A percentile compares a stretch with the other conserved stretches of the same genome.
Evolutionary conservation across 2,797 vertebrate genomes (phyloP).

Genomic region (Hydrophis major): DNA sequence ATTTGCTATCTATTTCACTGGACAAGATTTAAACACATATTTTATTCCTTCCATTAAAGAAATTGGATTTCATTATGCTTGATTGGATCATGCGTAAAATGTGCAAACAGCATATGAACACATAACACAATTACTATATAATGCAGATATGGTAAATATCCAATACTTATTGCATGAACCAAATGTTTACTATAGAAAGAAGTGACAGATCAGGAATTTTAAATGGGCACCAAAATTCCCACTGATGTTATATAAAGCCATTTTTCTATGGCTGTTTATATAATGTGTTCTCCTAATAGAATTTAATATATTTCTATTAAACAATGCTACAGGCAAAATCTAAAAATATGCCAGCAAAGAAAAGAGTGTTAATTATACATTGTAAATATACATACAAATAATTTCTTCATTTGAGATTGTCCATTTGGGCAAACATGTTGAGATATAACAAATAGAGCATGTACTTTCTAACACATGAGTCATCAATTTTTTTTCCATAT

Average conservation of each 20-base stretch:
- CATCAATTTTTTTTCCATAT: background rate
- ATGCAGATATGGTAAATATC: background rate
- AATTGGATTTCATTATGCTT: background rate
- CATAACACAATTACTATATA: background rate
- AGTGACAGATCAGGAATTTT: background rate
- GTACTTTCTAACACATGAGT: background rate
- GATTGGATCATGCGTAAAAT: background rate
- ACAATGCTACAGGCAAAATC: background rate
- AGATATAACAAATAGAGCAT: background rate
- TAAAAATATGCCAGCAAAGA: background rate
- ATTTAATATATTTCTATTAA: background rate
- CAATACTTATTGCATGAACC: conserved; percentile 9
- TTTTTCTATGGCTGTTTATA: background rate
- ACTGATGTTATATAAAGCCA: background rate
- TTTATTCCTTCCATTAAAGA: background rate
- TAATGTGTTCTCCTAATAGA: background rate
- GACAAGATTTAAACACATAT: background rate
- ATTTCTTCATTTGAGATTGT: background rate
- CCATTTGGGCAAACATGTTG: background rate
- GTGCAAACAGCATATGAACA: background rate
- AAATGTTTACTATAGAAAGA: background rate
- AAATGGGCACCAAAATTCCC: conserved; percentile 3
- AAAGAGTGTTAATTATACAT: background rate
- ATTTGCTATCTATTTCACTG: background rate
- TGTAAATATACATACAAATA: background rate